A percentile compares a stretch with the other conserved stretches of the same genome.
Evolutionary conservation across 2,888 invertebrate species (phyloP).

Genomic region (Bibio marci): DNA sequence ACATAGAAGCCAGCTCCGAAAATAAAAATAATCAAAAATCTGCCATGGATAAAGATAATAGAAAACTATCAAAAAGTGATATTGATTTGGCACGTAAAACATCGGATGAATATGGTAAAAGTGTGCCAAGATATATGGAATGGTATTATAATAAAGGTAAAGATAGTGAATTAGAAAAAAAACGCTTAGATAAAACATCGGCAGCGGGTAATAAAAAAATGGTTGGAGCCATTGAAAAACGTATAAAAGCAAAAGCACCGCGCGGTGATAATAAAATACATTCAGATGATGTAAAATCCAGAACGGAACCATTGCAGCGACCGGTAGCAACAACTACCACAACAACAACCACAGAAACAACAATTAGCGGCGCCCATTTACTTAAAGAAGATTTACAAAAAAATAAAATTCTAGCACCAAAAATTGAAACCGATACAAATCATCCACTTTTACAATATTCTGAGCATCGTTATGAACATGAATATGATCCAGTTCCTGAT

Average conservation of each 20-base stretch:
- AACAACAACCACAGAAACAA: too few relatives aligned
- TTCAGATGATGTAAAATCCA: constrained; percentile 30
- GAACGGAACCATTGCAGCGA: constrained; percentile 29
- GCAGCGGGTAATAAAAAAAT: constrained; percentile 8
- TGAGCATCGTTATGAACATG: constrained; percentile 55
- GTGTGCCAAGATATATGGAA: constrained; percentile 56
- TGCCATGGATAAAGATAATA: constrained; percentile 13
- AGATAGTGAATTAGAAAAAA: constrained; percentile 18
- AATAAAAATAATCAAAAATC: constrained; percentile 19
- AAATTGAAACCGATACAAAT: constrained; percentile 33
- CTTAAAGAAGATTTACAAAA: constrained; percentile 34
- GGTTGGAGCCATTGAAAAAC: constrained; percentile 16
- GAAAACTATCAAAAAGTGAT: constrained; percentile 20
- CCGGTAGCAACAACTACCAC: constrained; percentile 14
- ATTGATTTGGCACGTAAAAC: constrained; percentile 22
- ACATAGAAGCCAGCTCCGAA: too few relatives aligned
- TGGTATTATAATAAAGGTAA: constrained; percentile 50
- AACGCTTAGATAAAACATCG: constrained; percentile 13
- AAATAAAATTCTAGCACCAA: constrained; percentile 32
- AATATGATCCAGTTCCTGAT: constrained; percentile 31
- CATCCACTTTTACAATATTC: constrained; percentile 64
- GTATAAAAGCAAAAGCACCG: constrained; percentile 19
- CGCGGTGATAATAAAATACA: constrained; percentile 24
- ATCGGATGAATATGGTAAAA: constrained; percentile 24
- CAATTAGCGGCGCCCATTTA: constrained; percentile 15